Evolutionary conservation across 2,113 vertebrate species (phyloP).

Genomic region (Takifugu flavidus): DNA sequence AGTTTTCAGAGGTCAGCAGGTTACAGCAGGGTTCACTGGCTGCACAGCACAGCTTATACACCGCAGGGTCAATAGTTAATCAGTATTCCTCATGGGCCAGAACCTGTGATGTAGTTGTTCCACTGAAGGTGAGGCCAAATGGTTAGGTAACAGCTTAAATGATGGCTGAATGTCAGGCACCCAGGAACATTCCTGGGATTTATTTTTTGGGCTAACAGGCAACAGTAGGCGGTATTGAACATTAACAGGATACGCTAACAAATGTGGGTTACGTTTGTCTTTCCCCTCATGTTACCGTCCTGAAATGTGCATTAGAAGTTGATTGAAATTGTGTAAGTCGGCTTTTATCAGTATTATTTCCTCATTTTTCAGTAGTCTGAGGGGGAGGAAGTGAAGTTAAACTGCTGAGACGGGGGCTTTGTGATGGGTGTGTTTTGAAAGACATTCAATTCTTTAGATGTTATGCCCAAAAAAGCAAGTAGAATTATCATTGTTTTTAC

Average conservation of each 20-base stretch:
- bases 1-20: constrained; percentile 50
- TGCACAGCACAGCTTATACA: not conserved
- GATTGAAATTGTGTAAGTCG: too few relatives aligned
- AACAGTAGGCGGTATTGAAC: too few relatives aligned
- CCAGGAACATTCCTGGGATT: not conserved
- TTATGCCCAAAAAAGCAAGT: not conserved
- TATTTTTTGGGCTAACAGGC: not conserved
- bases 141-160: constrained; percentile 18
- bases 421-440: too few relatives aligned
- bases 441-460: too few relatives aligned
- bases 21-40: constrained; percentile 17
- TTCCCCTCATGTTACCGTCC: too few relatives aligned
- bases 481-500: not conserved
- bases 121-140: not conserved
- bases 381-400: not conserved
- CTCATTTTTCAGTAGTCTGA: too few relatives aligned
- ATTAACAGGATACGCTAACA: too few relatives aligned
- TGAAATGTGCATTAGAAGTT: too few relatives aligned
- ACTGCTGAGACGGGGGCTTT: not conserved
- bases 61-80: constrained; percentile 36
- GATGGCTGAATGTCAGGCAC: not conserved
- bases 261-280: too few relatives aligned
- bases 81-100: constrained; percentile 4
- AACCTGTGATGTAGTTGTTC: constrained; percentile 7
- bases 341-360: too few relatives aligned